Base-by-base conservation (phyloP, 2,888 invertebrate species). In the Stegophylla sp. region DNA sequence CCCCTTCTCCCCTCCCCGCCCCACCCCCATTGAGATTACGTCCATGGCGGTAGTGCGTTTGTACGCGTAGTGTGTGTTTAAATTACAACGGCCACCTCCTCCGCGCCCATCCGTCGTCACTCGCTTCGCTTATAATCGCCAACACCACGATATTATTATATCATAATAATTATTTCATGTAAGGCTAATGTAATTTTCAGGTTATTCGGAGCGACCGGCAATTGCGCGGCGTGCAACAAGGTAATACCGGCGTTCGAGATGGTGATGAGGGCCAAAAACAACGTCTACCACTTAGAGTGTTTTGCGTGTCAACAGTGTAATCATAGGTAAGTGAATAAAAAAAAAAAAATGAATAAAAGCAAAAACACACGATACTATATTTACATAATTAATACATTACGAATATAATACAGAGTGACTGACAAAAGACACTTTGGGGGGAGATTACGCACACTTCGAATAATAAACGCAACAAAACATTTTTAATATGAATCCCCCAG, bases 241-340 rank as follows among this genome's bases (percentile, higher is more conserved):
- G 92, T 93, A 86, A 96, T 96, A 87, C 95, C 95, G 83, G 95
- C 96, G 84, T 96, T 95, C 88, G 96, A 96, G 89, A 94, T 96
- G 95, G 96, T 96, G 85, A 96, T 96, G 96, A 90, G 95, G 87
- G 95, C 95, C 84, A 92, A 93, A 88, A 92, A 92, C 86, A 95
- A 95, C 88, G 95, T 96, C 84, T 96, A 96, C 89, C 96, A 96
- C 88, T 90, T 96, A 88, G 95, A 96, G 87, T 96, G 96, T 87
- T 96, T 96, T 87, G 95, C 95, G 85, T 96, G 96, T 89, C 95
- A 95, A 88, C 94, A 95, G 87, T 96, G 96, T 88, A 94, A 94
- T 89, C 95, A 95, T 89, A 94, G 95, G 95, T 95, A 87, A 88
- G n/a, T n/a, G n/a, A n/a, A n/a, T n/a, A n/a, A n/a, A n/a, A n/a